These are phyloP conservation scores for Hippocampus zosterae DNA, from an alignment of 2,113 vertebrate species.

Conservation along the genomic window DNA sequence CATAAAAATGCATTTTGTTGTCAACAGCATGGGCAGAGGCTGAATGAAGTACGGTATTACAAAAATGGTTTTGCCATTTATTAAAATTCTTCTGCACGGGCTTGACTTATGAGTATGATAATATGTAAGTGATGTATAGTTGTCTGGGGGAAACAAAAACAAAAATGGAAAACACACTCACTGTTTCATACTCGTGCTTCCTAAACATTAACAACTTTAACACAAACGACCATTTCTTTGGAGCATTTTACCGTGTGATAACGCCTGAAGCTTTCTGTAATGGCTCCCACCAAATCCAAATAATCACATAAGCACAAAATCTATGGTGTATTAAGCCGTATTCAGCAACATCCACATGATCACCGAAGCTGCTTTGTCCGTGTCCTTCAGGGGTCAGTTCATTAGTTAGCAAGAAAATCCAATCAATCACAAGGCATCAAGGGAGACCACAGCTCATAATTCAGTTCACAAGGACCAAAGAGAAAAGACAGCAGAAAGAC, in stretches of 20 bases:
- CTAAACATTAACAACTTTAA: conserved; percentile 2
- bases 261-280: conserved; percentile 3
- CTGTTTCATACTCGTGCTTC: not conserved
- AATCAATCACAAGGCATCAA: conserved; percentile 59
- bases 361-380: conserved; percentile 36
- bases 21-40: no score
- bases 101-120: not conserved
- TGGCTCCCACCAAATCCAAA: conserved; percentile 41
- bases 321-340: conserved; percentile 51
- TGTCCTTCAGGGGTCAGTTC: conserved; percentile 67
- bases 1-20: no score
- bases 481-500: conserved; percentile 22
- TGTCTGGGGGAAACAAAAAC: not conserved
- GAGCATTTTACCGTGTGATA: conserved; percentile 8
- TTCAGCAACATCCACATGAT: conserved; percentile 53
- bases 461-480: conserved; percentile 47
- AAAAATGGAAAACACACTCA: not conserved
- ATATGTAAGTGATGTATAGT: not conserved
- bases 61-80: no score
- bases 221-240: not conserved
- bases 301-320: conserved; percentile 48
- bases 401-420: conserved; percentile 61
- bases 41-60: no score
- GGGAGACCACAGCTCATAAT: conserved; percentile 47
- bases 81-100: not conserved